Evolutionary conservation across 2,113 vertebrate species (phyloP), one percentile per base, ranked within the genome.

Genomic region (Otolemur garnettii): DNA sequence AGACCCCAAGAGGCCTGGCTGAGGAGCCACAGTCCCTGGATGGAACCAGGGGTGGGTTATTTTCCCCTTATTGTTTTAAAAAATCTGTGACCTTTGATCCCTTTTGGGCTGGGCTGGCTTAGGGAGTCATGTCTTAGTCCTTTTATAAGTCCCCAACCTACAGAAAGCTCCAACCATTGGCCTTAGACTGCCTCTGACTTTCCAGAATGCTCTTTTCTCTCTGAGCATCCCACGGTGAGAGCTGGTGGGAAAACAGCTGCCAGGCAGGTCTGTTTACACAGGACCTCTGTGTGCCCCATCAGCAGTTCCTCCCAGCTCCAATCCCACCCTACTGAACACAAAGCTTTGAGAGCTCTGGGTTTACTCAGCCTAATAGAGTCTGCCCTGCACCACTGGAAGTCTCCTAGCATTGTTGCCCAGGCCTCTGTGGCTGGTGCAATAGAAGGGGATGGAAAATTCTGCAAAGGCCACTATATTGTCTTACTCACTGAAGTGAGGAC

Each of bases 1-100:
- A 53, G 45, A 38, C 21, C 18, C 24, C 90, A 87, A 64, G 85
- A 97, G 75, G 84, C 81, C 45, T 78, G 75, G 28, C 17, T 0
- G 95, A 97, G 96, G 97, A 96, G 90, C 95, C 87, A 64, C 96
- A 98, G 97, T 97, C 97, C 98, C 97, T 5, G 92, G 91, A 95
- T 97, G 96, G 97, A 97, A 96, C 97, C 97, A 98, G 96, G 97
- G 98, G 96, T 98, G 96, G 98, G 96, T 97, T 91, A 87, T 95
- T 95, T 81, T 62, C 90, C 91, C 94, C 92, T 96, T 97, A 98
- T 97, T 98, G 97, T 98, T 98, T 98, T 95, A 98, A 98, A 95
- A 98, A 96, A 97, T 3, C 60, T 91, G 86, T 50, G 90, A 93
- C 94, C 96, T 97, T 97, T 96, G 96, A 90, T 86, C 97, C 96